Evolutionary conservation across 2,888 invertebrate genomes (phyloP).

Genomic region (Chironomus tentans): DNA sequence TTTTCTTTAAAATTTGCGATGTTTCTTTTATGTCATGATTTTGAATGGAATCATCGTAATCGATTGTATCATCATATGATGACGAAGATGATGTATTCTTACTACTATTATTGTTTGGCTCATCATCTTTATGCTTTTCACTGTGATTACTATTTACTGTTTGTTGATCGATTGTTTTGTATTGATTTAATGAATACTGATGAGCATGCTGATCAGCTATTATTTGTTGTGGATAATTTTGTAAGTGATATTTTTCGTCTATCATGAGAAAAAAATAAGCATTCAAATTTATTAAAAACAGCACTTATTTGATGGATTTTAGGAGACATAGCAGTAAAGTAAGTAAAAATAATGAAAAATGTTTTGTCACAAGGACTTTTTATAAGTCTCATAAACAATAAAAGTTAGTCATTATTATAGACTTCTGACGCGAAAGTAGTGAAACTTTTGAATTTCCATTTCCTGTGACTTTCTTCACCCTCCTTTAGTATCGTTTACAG

Average conservation of each 20-base stretch:
- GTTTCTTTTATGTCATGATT: constrained; percentile 23
- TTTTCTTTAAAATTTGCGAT: background rate
- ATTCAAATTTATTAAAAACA: too few species aligned
- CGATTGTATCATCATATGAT: constrained; percentile 25
- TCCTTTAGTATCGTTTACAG: background rate
- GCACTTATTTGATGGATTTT: too few species aligned
- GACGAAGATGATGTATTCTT: constrained; percentile 23
- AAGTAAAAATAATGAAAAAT: too few species aligned
- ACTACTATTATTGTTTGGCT: constrained; percentile 21
- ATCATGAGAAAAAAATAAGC: background rate
- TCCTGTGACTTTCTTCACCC: background rate
- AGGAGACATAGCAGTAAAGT: too few species aligned
- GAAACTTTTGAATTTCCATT: background rate
- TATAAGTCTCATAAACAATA: background rate
- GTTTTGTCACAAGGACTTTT: too few species aligned
- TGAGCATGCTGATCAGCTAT: constrained; percentile 19
- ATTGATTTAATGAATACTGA: constrained; percentile 2
- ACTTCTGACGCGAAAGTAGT: background rate
- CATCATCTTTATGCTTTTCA: background rate
- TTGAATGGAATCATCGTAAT: constrained; percentile 25
- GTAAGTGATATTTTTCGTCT: constrained; percentile 22
- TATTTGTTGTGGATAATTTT: constrained; percentile 14
- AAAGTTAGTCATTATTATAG: background rate
- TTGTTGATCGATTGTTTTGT: constrained; percentile 29
- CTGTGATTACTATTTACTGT: background rate